Evolutionary conservation across 2,888 invertebrate species (phyloP).

Genomic region (Meganola albula): DNA sequence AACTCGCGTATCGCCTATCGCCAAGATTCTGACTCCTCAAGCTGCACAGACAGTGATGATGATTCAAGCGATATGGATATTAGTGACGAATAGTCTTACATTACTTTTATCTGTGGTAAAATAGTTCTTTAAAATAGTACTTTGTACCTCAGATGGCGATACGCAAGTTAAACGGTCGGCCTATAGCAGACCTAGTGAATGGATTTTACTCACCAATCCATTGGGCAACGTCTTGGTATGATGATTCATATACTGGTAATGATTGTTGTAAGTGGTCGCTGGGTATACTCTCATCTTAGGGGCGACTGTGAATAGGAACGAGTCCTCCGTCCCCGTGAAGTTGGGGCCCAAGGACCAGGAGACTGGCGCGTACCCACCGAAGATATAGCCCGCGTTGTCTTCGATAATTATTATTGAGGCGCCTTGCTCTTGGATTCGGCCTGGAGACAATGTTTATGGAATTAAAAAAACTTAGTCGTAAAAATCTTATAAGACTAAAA

Average conservation of each 20-base stretch:
- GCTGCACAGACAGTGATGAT: no score
- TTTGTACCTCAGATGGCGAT: no score
- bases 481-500: no score
- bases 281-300: conserved; percentile 89
- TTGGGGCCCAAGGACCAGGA: conserved; percentile 87
- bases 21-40: no score
- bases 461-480: no score
- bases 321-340: conserved; percentile 85
- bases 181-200: no score
- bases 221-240: conserved; percentile 96
- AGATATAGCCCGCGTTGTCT: conserved; percentile 87
- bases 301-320: conserved; percentile 90
- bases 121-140: no score
- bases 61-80: no score
- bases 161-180: no score
- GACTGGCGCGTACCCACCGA: conserved; percentile 92
- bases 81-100: no score
- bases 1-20: no score
- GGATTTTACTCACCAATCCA: conserved; percentile 85
- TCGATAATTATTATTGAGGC: conserved; percentile 90
- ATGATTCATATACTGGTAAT: conserved; percentile 94
- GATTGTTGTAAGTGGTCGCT: conserved; percentile 89
- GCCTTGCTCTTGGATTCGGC: conserved; percentile 87
- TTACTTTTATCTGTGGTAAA: no score
- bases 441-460: conserved; percentile 57